Conservation (phyloP, 30 jellyfish, hydroid and myxozoan species). For the Pseudorhiza aurosa region DNA sequence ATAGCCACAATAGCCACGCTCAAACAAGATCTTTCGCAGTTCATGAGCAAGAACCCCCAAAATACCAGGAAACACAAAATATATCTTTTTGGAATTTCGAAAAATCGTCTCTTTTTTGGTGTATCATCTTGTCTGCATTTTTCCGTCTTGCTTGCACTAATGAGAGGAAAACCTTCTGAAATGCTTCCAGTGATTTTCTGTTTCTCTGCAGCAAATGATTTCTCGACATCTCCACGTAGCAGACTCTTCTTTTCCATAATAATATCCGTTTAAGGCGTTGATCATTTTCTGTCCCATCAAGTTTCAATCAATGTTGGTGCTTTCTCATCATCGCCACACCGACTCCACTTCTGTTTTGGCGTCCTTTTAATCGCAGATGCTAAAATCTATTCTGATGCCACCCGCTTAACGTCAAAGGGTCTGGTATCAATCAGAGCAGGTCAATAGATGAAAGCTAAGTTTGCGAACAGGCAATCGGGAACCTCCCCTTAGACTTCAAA, state of each 20-base stretch:
- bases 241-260: conserved; percentile 50
- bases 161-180: background rate
- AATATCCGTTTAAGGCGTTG: background rate
- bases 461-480: too few relatives aligned
- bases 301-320: background rate
- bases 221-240: conserved; percentile 13
- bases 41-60: conserved; percentile 85
- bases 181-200: background rate
- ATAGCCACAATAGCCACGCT: conserved; percentile 98
- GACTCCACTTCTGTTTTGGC: conserved; percentile 7
- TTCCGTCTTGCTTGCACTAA: background rate
- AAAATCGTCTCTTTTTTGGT: background rate
- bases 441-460: conserved; percentile 75
- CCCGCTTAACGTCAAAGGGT: conserved; percentile 68
- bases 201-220: conserved; percentile 1
- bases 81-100: conserved; percentile 84
- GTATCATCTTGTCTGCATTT: background rate
- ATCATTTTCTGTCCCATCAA: conserved; percentile 4
- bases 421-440: conserved; percentile 56
- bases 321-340: background rate
- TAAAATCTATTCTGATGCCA: conserved; percentile 67
- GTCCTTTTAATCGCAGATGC: conserved; percentile 32
- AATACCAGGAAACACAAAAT: conserved; percentile 78
- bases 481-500: too few relatives aligned
- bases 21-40: conserved; percentile 97